Conservation (phyloP, 1,140 invertebrate species). For the Eciton burchellii region DNA sequence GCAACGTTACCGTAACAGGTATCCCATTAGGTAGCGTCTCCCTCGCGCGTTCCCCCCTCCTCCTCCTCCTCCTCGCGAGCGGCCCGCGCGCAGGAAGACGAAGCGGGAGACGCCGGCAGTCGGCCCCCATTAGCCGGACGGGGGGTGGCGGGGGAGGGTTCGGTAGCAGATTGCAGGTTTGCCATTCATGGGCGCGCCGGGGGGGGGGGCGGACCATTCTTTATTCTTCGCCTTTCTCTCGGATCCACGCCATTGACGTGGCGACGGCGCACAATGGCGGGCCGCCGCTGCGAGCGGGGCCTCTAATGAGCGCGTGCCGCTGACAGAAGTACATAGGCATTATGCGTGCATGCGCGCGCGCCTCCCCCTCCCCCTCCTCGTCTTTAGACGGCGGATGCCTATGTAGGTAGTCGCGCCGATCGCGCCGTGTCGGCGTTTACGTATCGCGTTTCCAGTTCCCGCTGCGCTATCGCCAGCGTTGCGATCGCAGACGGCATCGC, state of each 20-base stretch:
- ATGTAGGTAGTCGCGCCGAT: constrained; percentile 18
- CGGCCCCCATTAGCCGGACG: constrained; percentile 70
- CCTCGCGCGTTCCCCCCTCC: not conserved
- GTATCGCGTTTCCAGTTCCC: too few species aligned
- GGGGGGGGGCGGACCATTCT: constrained; percentile 63
- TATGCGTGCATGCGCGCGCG: constrained; percentile 67
- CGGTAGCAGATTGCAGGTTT: constrained; percentile 77
- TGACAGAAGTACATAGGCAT: constrained; percentile 79
- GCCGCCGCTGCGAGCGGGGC: constrained; percentile 59
- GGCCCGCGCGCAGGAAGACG: not conserved
- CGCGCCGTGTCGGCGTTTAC: constrained; percentile 3
- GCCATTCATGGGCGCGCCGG: constrained; percentile 73
- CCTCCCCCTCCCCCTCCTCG: constrained; percentile 36
- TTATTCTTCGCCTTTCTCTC: constrained; percentile 77
- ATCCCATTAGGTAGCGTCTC: constrained; percentile 54
- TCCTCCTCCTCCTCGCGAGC: not conserved
- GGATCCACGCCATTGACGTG: constrained; percentile 78
- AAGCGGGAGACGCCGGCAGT: constrained; percentile 29
- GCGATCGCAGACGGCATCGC: constrained; percentile 1
- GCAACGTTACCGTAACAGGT: constrained; percentile 18
- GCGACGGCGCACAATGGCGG: constrained; percentile 75
- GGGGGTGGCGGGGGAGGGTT: too few species aligned
- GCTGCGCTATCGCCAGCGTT: not conserved
- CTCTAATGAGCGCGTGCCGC: constrained; percentile 83
- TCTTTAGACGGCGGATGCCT: constrained; percentile 22